Percentiles rank a stretch among this genome's conserved stretches.
Evolutionary conservation across 2,797 vertebrate species (phyloP).

Genomic region (Labroides dimidiatus): DNA sequence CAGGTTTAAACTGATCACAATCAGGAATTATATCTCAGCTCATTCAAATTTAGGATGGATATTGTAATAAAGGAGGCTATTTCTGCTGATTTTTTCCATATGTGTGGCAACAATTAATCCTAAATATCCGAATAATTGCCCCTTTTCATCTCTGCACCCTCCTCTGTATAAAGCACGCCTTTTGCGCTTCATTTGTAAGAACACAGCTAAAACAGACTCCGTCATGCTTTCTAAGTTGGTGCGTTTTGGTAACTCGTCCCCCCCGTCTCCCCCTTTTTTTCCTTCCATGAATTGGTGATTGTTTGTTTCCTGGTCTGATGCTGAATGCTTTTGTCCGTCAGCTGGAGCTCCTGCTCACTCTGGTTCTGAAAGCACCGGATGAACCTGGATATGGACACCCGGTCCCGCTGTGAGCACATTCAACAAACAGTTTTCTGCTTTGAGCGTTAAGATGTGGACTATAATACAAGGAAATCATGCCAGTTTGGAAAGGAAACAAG

Average conservation of each 20-base stretch:
- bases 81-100: neutral
- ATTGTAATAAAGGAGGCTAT: neutral
- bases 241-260: constrained; percentile 81
- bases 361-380: constrained; percentile 67
- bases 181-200: constrained; percentile 57
- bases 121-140: neutral
- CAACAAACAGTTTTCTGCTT: constrained; percentile 12
- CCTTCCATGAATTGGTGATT: constrained; percentile 83
- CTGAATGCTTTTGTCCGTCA: constrained; percentile 81
- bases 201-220: constrained; percentile 72
- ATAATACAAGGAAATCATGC: neutral
- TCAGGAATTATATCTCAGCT: neutral
- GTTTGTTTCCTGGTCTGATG: constrained; percentile 82
- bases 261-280: constrained; percentile 39
- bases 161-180: neutral
- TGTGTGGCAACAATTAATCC: neutral
- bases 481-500: neutral
- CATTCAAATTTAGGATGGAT: neutral
- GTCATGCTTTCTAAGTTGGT: constrained; percentile 72
- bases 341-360: constrained; percentile 67
- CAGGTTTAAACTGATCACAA: neutral
- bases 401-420: constrained; percentile 46
- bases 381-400: constrained; percentile 62
- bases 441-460: constrained; percentile 19
- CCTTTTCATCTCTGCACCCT: neutral